Conservation (phyloP, 2,113 vertebrate genomes). For the Aleadryas rufinucha region DNA sequence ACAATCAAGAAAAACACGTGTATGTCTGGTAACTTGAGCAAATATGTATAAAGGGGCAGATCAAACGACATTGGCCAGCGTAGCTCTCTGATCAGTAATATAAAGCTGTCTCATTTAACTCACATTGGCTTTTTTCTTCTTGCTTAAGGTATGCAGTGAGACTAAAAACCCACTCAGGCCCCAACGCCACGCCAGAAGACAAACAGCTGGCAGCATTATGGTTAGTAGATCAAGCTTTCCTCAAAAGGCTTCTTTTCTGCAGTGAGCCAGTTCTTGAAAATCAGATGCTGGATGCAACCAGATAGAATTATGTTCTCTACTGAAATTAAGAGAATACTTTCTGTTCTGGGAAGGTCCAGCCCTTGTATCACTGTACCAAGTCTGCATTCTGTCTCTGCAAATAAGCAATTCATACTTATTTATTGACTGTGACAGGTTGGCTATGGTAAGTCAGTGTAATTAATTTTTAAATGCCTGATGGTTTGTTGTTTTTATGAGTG, state of each 20-base stretch:
- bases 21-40: neutral
- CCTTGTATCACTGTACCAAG: neutral
- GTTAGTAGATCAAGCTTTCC: conserved; percentile 71
- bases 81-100: neutral
- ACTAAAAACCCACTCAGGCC: conserved; percentile 91
- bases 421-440: neutral
- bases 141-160: conserved; percentile 92
- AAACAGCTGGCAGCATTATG: conserved; percentile 95
- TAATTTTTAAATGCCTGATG: conserved; percentile 43
- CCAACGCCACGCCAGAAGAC: conserved; percentile 88
- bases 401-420: conserved; percentile 3
- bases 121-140: neutral
- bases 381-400: conserved; percentile 1
- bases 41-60: neutral
- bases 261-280: neutral
- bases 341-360: neutral
- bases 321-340: neutral
- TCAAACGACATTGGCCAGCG: neutral
- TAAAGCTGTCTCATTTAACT: neutral
- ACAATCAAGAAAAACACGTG: neutral
- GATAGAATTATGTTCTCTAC: neutral
- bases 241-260: neutral
- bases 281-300: neutral
- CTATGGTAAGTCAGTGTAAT: neutral
- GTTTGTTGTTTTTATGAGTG: conserved; percentile 52